phyloP scores from a whole-genome alignment of 2,888 invertebrate species.

The Agonopterix alstromeriana region DNA sequence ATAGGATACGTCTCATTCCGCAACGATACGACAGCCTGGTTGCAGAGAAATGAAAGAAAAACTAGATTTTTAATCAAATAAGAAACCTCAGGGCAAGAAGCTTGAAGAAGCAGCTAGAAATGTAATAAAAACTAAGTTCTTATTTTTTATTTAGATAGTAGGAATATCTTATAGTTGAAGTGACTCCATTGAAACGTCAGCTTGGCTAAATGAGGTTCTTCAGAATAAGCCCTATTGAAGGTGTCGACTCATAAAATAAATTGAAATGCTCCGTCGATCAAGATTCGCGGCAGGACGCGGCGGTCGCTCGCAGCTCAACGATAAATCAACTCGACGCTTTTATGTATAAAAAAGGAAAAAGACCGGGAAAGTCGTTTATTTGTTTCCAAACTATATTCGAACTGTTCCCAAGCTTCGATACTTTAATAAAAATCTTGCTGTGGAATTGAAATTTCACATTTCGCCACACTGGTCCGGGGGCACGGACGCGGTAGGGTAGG shows the following conservation, averaged over 20 bases:
- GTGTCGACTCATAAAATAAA: slow-evolving; percentile 69
- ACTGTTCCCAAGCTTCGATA: slow-evolving; percentile 49
- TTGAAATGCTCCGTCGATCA: slow-evolving; percentile 70
- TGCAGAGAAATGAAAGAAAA: too few species aligned
- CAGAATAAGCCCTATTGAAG: slow-evolving; percentile 40
- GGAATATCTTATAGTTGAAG: too few species aligned
- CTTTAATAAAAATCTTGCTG: slow-evolving; percentile 55
- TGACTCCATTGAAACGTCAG: slow-evolving; percentile 28
- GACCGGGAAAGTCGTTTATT: slow-evolving; percentile 63
- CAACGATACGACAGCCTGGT: too few species aligned
- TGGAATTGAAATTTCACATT: slow-evolving; percentile 63
- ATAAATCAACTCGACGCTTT: slow-evolving; percentile 71
- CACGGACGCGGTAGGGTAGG: slow-evolving; percentile 14
- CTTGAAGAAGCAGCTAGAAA: too few species aligned
- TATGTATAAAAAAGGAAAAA: slow-evolving; percentile 58
- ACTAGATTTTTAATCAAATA: too few species aligned
- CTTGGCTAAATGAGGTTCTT: slow-evolving; percentile 29
- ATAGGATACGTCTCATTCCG: too few species aligned
- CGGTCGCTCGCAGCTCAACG: slow-evolving; percentile 46
- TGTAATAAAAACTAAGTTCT: too few species aligned
- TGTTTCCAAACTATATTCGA: slow-evolving; percentile 70
- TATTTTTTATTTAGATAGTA: too few species aligned
- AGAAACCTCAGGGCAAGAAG: too few species aligned
- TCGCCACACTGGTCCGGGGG: slow-evolving; percentile 27
- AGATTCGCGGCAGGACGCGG: slow-evolving; percentile 54